Evolutionary conservation across 2,888 invertebrate genomes (phyloP).

Genomic region (Syritta pipiens): DNA sequence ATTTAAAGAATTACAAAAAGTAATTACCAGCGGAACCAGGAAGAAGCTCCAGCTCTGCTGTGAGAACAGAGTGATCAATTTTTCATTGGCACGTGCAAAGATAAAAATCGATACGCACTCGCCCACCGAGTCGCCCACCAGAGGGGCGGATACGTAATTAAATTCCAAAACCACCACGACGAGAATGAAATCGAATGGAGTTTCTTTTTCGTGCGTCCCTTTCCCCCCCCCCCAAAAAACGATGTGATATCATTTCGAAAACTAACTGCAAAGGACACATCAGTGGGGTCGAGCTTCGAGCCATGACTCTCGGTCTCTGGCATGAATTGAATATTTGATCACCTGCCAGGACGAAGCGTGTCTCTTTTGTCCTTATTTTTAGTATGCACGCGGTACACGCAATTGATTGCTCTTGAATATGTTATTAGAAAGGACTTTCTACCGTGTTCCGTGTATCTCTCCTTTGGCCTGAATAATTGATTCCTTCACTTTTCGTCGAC

Average conservation of each 20-base stretch:
- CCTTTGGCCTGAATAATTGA: conserved; percentile 38
- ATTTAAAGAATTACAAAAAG: not conserved
- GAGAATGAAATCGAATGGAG: not conserved
- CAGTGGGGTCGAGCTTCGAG: not conserved
- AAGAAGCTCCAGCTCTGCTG: not conserved
- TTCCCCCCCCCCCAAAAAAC: no score
- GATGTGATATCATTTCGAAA: conserved; percentile 6
- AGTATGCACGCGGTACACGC: conserved; percentile 51
- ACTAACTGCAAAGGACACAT: conserved; percentile 21
- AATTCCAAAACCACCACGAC: conserved; percentile 20
- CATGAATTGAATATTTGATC: conserved; percentile 58
- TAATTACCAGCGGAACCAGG: not conserved
- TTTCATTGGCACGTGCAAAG: conserved; percentile 20
- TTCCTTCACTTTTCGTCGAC: conserved; percentile 1
- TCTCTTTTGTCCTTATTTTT: conserved; percentile 15
- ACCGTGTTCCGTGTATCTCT: not conserved
- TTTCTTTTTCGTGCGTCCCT: no score
- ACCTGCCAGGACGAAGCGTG: conserved; percentile 5
- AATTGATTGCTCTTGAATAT: conserved; percentile 64
- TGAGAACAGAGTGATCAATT: conserved; percentile 32
- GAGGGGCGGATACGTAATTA: conserved; percentile 54
- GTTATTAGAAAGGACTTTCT: conserved; percentile 27
- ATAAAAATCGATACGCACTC: conserved; percentile 14
- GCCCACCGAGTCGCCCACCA: not conserved
- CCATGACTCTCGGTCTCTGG: not conserved